A percentile compares a stretch with the other conserved stretches of the same genome.
phyloP scores from a whole-genome alignment of 2,797 vertebrate species.

The Tokudaia tokunoshimensis region DNA sequence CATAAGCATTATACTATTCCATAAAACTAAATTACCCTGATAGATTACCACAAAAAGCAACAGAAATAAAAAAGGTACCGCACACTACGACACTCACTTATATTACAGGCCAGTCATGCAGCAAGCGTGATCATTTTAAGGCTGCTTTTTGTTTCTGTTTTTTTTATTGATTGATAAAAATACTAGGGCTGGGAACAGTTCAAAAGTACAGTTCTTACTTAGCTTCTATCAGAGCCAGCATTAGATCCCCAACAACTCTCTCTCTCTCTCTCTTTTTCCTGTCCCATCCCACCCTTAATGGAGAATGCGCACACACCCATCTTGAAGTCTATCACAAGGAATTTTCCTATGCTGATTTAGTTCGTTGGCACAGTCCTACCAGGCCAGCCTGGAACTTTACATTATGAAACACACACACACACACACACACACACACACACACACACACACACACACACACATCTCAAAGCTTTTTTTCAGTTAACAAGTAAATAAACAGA shows the following conservation, averaged over 20 bases:
- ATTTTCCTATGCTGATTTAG: conserved; percentile 24
- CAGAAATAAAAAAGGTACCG: background rate
- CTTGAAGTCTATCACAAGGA: background rate
- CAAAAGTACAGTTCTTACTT: background rate
- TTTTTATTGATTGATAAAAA: conserved; percentile 3
- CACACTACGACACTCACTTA: background rate
- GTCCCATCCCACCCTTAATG: background rate
- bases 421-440: background rate
- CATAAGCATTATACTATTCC: background rate
- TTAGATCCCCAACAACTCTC: background rate
- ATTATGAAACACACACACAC: conserved; percentile 15
- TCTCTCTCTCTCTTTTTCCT: too few species aligned
- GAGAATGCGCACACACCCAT: background rate
- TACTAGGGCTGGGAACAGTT: background rate
- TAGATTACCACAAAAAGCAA: conserved; percentile 39
- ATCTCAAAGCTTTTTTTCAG: conserved; percentile 20
- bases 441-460: background rate
- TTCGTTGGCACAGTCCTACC: background rate
- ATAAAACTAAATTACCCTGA: conserved; percentile 45
- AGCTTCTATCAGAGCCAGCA: background rate
- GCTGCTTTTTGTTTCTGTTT: background rate
- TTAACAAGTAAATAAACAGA: conserved; percentile 42
- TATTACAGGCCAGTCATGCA: background rate
- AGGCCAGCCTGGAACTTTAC: conserved; percentile 21
- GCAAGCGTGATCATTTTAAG: background rate